A percentile compares a stretch with the other conserved stretches of the same genome.
phyloP scores from a whole-genome alignment of 2,888 invertebrate genomes.

The Notodonta ziczac region DNA sequence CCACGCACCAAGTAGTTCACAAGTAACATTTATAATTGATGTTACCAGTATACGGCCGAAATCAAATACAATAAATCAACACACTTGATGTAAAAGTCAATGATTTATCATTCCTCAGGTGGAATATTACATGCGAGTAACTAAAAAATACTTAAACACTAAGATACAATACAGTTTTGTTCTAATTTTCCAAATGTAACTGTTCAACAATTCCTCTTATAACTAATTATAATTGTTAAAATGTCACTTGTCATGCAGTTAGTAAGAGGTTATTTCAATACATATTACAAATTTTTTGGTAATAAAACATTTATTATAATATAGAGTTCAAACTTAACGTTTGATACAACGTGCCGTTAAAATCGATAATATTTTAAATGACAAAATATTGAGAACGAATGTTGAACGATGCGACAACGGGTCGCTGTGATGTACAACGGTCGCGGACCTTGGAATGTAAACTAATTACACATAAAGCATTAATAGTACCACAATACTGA shows the following conservation, averaged over 20 bases:
- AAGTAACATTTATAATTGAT: constrained; percentile 45
- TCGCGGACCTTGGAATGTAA: constrained; percentile 74
- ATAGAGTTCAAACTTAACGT: constrained; percentile 53
- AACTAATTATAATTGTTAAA: constrained; percentile 54
- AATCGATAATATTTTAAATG: constrained; percentile 33
- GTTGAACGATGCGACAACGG: constrained; percentile 43
- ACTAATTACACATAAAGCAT: constrained; percentile 64
- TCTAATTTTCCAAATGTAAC: constrained; percentile 58
- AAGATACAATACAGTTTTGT: constrained; percentile 70
- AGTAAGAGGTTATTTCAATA: constrained; percentile 53
- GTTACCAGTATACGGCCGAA: constrained; percentile 51
- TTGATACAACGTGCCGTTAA: constrained; percentile 37
- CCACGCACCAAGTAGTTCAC: constrained; percentile 64
- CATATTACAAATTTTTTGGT: constrained; percentile 60
- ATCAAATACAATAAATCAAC: constrained; percentile 48
- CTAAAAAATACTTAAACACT: constrained; percentile 50
- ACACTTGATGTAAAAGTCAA: constrained; percentile 49
- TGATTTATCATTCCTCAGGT: constrained; percentile 33
- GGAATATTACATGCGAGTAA: constrained; percentile 46
- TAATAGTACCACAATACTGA: constrained; percentile 77
- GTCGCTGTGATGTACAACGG: constrained; percentile 50
- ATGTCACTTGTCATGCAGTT: constrained; percentile 76
- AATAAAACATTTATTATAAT: constrained; percentile 49
- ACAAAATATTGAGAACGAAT: constrained; percentile 40
- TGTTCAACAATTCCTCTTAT: constrained; percentile 62